phyloP scores from a whole-genome alignment of 2,797 vertebrate species.

The Typhlichthys subterraneus region DNA sequence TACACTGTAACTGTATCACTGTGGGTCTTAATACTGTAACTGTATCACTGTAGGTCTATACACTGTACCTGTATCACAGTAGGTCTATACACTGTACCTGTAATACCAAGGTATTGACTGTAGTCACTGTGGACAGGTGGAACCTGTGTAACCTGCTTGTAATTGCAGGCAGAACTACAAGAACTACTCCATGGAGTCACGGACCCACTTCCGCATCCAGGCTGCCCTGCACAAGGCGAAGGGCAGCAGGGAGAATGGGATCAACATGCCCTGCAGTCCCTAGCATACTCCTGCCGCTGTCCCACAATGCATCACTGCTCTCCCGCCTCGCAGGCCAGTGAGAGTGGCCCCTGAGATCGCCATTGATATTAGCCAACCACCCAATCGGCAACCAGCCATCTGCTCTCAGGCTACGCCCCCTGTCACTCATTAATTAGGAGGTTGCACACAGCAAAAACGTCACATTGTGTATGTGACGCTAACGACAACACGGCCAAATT shows the following conservation, averaged over 20 bases:
- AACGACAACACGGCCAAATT: no score
- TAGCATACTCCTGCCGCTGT: slow-evolving; percentile 51
- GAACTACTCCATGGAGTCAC: slow-evolving; percentile 99
- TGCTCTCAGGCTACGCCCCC: not conserved
- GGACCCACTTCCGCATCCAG: slow-evolving; percentile 98
- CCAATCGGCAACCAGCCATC: slow-evolving; percentile 3
- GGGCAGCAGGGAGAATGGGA: slow-evolving; percentile 77
- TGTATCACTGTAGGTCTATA: no score
- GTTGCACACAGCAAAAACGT: slow-evolving; percentile 5
- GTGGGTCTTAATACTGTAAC: no score
- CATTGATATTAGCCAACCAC: not conserved
- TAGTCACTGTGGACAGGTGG: no score
- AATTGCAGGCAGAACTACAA: slow-evolving; percentile 93
- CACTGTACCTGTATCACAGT: not conserved
- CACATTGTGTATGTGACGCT: no score
- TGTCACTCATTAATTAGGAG: slow-evolving; percentile 2
- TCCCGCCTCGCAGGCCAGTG: slow-evolving; percentile 15
- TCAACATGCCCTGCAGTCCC: slow-evolving; percentile 73
- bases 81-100: slow-evolving; percentile 3
- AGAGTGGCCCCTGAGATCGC: slow-evolving; percentile 1
- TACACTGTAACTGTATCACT: no score
- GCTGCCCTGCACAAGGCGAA: slow-evolving; percentile 93
- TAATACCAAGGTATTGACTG: no score
- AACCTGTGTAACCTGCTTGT: no score
- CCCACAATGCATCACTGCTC: slow-evolving; percentile 43